Evolutionary conservation across 1,140 invertebrate species (phyloP).

Genomic region (Pseudomyrmex cubaensis): DNA sequence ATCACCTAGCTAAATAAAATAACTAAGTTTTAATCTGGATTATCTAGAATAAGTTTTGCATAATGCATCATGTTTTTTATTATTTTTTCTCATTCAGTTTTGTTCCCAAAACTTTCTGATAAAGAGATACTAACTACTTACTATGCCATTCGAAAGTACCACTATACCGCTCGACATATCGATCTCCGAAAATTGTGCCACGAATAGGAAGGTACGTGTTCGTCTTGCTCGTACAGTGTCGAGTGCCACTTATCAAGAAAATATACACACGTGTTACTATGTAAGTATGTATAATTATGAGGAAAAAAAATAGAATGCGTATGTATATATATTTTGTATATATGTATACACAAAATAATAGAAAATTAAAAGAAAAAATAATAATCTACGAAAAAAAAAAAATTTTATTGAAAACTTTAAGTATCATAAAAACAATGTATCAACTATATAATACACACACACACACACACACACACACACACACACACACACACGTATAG

Average conservation of each 20-base stretch:
- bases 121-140: slow-evolving; percentile 77
- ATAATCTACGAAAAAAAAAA: neutral
- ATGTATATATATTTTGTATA: neutral
- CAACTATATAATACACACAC: no score
- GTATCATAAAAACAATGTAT: no score
- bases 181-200: slow-evolving; percentile 83
- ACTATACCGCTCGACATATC: slow-evolving; percentile 80
- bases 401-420: neutral
- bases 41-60: neutral
- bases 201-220: slow-evolving; percentile 77
- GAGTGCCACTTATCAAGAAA: slow-evolving; percentile 76
- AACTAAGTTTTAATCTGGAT: no score
- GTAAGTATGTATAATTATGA: slow-evolving; percentile 39
- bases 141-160: slow-evolving; percentile 77
- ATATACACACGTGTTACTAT: slow-evolving; percentile 78
- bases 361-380: neutral
- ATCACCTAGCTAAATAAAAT: neutral
- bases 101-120: slow-evolving; percentile 63
- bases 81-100: slow-evolving; percentile 39
- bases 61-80: neutral
- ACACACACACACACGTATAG: no score
- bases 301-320: no score
- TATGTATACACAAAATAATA: neutral
- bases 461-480: no score
- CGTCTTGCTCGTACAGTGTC: slow-evolving; percentile 68